A percentile compares a stretch with the other conserved stretches of the same genome.
Evolutionary conservation across 2,797 vertebrate genomes (phyloP).

Genomic region (Enteromius thamalakanensis): DNA sequence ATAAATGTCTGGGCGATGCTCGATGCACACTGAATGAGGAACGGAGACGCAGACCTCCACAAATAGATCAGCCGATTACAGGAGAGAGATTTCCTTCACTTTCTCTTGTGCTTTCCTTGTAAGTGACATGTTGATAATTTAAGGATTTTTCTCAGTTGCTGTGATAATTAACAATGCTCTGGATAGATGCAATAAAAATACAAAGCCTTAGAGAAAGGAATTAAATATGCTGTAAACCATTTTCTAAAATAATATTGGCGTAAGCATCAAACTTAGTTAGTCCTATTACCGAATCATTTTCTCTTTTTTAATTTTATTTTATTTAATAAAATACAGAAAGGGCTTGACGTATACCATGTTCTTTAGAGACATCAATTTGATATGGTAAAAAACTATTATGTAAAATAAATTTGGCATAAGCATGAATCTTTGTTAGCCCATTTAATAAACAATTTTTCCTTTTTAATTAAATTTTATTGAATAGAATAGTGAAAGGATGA

Average conservation of each 20-base stretch:
- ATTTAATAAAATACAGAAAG: no score
- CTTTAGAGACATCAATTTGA: background rate
- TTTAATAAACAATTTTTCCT: no score
- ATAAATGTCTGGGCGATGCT: slow-evolving; percentile 73
- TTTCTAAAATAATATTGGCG: no score
- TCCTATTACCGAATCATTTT: no score
- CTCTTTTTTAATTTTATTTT: no score
- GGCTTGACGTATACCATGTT: background rate
- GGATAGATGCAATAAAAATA: background rate
- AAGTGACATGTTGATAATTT: background rate
- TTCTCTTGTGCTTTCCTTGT: background rate
- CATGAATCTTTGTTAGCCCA: no score
- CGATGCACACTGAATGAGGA: slow-evolving; percentile 56
- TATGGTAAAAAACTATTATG: background rate
- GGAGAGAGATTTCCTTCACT: slow-evolving; percentile 23
- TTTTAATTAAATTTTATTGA: no score
- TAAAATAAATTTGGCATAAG: no score
- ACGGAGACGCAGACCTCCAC: background rate
- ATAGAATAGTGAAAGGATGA: no score
- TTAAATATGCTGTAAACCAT: background rate
- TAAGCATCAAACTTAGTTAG: no score
- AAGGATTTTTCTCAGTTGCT: background rate
- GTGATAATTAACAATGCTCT: background rate
- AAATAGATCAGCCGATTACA: slow-evolving; percentile 1
- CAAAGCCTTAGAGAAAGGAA: background rate